Percentiles rank a stretch among this genome's conserved stretches.
phyloP scores from a whole-genome alignment of 1,140 invertebrate genomes.

The Triops longicaudatus region DNA sequence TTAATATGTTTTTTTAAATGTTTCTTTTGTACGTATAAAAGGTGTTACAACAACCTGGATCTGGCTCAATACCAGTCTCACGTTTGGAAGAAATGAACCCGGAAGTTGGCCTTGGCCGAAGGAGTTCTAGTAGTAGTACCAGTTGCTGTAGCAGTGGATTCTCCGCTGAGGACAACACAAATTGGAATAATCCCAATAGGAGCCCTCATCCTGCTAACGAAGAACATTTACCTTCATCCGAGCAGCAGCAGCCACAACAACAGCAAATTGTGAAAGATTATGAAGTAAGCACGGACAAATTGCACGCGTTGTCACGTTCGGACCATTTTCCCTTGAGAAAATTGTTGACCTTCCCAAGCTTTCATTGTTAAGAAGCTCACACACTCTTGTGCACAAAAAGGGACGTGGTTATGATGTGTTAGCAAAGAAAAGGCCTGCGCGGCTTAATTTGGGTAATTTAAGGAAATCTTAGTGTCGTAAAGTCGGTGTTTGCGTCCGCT shows the following conservation, averaged over 20 bases:
- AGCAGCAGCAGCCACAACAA: background rate
- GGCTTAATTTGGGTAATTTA: too few relatives aligned
- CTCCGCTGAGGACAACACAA: too few relatives aligned
- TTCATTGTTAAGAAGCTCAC: too few relatives aligned
- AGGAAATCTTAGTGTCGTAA: too few relatives aligned
- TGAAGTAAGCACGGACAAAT: background rate
- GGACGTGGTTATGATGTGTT: too few relatives aligned
- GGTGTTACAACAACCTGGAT: background rate
- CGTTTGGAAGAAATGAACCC: background rate
- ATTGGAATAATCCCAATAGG: too few relatives aligned
- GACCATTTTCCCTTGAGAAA: background rate
- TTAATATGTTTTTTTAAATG: background rate
- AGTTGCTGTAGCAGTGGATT: too few relatives aligned
- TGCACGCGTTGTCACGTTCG: background rate
- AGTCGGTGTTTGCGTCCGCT: too few relatives aligned
- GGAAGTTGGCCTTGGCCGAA: slow-evolving; percentile 2
- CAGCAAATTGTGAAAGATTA: background rate
- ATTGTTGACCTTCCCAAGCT: too few relatives aligned
- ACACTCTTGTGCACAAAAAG: too few relatives aligned
- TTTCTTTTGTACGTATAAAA: background rate
- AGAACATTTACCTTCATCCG: background rate
- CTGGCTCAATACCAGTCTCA: background rate
- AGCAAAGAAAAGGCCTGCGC: too few relatives aligned
- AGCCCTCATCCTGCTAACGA: background rate
- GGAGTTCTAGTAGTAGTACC: background rate